phyloP scores from a whole-genome alignment of 2,797 vertebrate genomes.

The Phrynocephalus forsythii region DNA sequence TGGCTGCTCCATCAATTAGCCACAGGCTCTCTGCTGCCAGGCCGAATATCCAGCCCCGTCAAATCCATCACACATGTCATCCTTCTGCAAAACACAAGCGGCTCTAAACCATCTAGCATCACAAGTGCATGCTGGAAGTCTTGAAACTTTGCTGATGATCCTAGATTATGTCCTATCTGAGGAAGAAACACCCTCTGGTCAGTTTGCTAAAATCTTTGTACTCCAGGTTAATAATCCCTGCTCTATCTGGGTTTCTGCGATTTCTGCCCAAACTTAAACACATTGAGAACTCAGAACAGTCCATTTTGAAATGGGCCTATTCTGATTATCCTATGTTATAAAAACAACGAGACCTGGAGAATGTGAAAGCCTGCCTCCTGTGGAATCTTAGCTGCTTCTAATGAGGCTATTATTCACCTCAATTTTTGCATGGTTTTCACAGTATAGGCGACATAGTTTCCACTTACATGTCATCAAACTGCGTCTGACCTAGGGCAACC shows the following conservation, averaged over 20 bases:
- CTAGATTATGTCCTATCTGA: not conserved
- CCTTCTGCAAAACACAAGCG: not conserved
- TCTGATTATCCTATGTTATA: not conserved
- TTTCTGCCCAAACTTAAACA: not conserved
- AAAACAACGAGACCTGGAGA: too few species aligned
- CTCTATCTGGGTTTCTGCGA: not conserved
- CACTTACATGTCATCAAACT: too few species aligned
- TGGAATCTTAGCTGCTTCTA: too few species aligned
- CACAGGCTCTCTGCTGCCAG: slow-evolving; percentile 6
- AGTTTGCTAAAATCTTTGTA: not conserved
- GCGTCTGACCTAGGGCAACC: too few species aligned
- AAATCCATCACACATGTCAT: not conserved
- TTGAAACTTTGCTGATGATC: not conserved
- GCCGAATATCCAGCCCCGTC: not conserved
- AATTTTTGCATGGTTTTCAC: too few species aligned
- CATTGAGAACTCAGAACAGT: not conserved
- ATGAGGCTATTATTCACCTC: too few species aligned
- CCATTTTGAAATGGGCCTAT: not conserved
- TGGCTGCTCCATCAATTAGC: not conserved
- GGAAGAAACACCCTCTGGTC: too few species aligned
- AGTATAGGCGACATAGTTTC: too few species aligned
- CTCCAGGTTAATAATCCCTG: not conserved
- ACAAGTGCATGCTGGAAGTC: not conserved
- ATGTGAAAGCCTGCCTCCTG: too few species aligned
- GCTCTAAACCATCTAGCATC: not conserved